Percentiles rank a stretch among this genome's conserved stretches.
phyloP scores from a whole-genome alignment of 2,113 vertebrate genomes.

The Todiramphus saurophagus region DNA sequence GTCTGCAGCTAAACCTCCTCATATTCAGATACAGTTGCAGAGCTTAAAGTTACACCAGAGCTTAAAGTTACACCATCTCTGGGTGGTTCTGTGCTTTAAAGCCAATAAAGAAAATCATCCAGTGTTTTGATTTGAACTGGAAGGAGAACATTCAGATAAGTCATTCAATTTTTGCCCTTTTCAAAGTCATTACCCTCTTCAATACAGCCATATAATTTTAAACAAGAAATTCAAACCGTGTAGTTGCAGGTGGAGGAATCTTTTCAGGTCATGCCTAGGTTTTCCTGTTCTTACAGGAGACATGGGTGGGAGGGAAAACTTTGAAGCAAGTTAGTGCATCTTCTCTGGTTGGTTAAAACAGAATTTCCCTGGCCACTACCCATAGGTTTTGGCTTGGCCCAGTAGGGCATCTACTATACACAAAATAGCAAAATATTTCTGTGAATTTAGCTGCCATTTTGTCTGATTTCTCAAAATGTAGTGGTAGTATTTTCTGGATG shows the following conservation, averaged over 20 bases:
- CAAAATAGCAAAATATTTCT: slow-evolving; percentile 25
- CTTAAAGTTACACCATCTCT: neutral
- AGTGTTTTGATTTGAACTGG: neutral
- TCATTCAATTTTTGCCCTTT: neutral
- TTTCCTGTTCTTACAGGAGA: neutral
- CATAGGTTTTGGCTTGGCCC: neutral
- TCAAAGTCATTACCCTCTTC: neutral
- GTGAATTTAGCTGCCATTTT: slow-evolving; percentile 25
- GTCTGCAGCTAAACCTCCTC: neutral
- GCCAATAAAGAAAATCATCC: neutral
- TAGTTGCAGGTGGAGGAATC: neutral
- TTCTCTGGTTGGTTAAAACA: neutral
- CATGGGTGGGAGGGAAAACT: neutral
- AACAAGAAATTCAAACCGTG: neutral
- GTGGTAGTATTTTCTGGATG: neutral
- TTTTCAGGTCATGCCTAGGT: neutral
- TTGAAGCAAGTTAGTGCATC: neutral
- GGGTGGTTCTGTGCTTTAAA: neutral
- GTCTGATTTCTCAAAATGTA: slow-evolving; percentile 32
- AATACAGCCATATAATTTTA: neutral
- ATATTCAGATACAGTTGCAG: neutral
- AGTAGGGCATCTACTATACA: neutral
- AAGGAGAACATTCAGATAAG: neutral
- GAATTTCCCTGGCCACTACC: neutral
- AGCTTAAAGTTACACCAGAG: neutral